These are phyloP conservation scores for Opisthograptis luteolata DNA, from an alignment of 2,888 invertebrate species.

Conservation along the genomic window DNA sequence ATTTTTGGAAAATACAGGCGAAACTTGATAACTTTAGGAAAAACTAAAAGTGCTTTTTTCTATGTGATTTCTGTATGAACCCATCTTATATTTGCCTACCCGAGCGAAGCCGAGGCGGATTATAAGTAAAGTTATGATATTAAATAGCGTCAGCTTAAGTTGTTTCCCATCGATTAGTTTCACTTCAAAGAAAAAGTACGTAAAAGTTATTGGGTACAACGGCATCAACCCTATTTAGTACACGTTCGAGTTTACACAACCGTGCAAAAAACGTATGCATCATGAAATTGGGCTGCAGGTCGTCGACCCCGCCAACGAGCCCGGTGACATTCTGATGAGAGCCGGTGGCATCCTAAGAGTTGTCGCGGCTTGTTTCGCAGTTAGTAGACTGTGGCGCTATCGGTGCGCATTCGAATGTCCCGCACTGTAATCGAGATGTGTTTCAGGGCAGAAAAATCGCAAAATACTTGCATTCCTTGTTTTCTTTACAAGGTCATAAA, in stretches of 20 bases:
- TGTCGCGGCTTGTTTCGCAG: slow-evolving; percentile 36
- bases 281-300: slow-evolving; percentile 24
- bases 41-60: too few species aligned
- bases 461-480: slow-evolving; percentile 15
- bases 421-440: slow-evolving; percentile 42
- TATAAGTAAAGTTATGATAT: too few species aligned
- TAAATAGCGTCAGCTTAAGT: too few species aligned
- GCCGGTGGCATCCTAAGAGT: slow-evolving; percentile 19
- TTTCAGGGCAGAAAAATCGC: slow-evolving; percentile 50
- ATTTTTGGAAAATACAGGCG: too few species aligned
- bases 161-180: too few species aligned
- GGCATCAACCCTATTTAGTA: background rate
- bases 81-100: too few species aligned
- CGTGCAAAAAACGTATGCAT: slow-evolving; percentile 24
- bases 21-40: too few species aligned
- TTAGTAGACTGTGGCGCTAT: slow-evolving; percentile 55
- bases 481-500: slow-evolving; percentile 11
- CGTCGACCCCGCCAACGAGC: slow-evolving; percentile 16
- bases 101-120: too few species aligned
- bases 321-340: background rate
- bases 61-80: too few species aligned
- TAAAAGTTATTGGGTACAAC: background rate
- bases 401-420: slow-evolving; percentile 42
- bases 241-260: slow-evolving; percentile 20
- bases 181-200: too few species aligned